Evolutionary conservation across 2,888 invertebrate genomes (phyloP).

Genomic region (Sepiola atlantica): DNA sequence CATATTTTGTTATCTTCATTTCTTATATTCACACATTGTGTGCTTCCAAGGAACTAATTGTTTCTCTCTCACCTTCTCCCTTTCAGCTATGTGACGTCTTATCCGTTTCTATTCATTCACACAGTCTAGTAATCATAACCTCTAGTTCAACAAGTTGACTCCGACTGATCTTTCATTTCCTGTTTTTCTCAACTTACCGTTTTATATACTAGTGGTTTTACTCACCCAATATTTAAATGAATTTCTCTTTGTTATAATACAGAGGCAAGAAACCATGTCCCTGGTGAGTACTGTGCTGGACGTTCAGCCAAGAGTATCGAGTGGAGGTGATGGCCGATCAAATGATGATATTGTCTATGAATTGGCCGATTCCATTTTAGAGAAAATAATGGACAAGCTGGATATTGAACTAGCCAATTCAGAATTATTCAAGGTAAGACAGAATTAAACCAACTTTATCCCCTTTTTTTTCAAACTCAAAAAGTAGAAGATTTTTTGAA

Average conservation of each 20-base stretch:
- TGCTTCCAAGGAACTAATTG: too few relatives aligned
- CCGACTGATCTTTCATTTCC: too few relatives aligned
- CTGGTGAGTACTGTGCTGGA: conserved; percentile 85
- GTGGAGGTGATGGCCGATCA: conserved; percentile 80
- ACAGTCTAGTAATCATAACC: too few relatives aligned
- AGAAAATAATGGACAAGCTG: conserved; percentile 79
- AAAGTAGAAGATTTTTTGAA: too few relatives aligned
- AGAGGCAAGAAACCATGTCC: conserved; percentile 86
- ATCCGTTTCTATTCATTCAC: too few relatives aligned
- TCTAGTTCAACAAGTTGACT: too few relatives aligned
- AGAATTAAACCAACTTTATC: neutral
- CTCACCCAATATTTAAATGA: too few relatives aligned
- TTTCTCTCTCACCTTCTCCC: too few relatives aligned
- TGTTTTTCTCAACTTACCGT: too few relatives aligned
- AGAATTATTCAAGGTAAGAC: conserved; percentile 76
- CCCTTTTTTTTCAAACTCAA: neutral
- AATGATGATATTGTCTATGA: conserved; percentile 87
- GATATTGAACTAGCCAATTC: conserved; percentile 81
- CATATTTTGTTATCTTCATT: neutral
- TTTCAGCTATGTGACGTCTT: too few relatives aligned
- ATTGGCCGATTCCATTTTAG: conserved; percentile 83
- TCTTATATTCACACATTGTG: neutral
- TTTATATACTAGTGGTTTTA: too few relatives aligned
- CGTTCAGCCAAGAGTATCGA: conserved; percentile 83
- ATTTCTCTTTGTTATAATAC: conserved; percentile 51